phyloP scores from a whole-genome alignment of 1,140 invertebrate genomes.

The Contarinia nasturtii region DNA sequence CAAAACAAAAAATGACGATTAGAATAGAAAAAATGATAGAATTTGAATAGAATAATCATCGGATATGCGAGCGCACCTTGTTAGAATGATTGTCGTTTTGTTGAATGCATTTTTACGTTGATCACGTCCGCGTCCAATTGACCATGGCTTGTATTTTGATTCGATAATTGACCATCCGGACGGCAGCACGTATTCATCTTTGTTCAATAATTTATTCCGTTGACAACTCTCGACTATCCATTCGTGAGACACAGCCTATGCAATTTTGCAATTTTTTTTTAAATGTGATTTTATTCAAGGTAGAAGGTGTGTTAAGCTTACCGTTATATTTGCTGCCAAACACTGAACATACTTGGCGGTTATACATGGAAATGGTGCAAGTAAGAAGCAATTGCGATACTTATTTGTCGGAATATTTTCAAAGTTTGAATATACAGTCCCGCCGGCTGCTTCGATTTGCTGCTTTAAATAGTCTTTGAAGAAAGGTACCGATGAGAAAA shows the following conservation, averaged over 20 bases:
- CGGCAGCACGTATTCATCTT: conserved; percentile 26
- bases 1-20: no score
- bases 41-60: no score
- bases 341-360: conserved; percentile 36
- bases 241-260: conserved; percentile 26
- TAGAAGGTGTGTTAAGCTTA: neutral
- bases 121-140: conserved; percentile 1
- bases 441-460: conserved; percentile 32
- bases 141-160: conserved; percentile 26
- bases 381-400: conserved; percentile 29
- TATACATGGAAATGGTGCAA: conserved; percentile 35
- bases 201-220: conserved; percentile 18
- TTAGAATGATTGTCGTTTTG: conserved; percentile 29
- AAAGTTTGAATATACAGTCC: conserved; percentile 32
- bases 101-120: conserved; percentile 27
- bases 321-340: conserved; percentile 28
- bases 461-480: conserved; percentile 31
- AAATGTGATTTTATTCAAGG: neutral
- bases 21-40: no score
- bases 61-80: no score
- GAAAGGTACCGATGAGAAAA: conserved; percentile 27
- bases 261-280: neutral
- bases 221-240: conserved; percentile 34
- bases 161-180: conserved; percentile 31
- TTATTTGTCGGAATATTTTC: conserved; percentile 31